Base-by-base conservation (phyloP, 1,140 invertebrate genomes). In the Drosophila takahashii region DNA sequence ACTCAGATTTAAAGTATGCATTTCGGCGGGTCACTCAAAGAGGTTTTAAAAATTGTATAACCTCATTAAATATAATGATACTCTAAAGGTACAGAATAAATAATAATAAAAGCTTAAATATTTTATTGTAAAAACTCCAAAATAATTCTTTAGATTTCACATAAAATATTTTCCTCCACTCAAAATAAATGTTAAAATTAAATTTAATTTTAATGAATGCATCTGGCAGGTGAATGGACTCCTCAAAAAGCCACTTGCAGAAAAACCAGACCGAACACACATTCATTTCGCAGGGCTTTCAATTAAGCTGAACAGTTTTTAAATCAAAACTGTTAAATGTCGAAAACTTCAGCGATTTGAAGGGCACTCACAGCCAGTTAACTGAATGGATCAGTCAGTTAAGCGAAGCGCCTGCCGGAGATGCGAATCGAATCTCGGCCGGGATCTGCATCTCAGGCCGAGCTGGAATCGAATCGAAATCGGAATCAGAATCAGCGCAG, bases 231-330 rank as follows among this genome's bases (percentile, higher is more conserved):
- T 72, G 22, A 65, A 41, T 32, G 36, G 9, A 8, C 59, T 41
- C 11, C 16, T 32, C 52, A 9, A 32, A 41, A 11, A 29, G 13
- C 52, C 53, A 41, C 16, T 41, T 41, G 9, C 0, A 4, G 13
- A 26, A 42, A 54, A 52, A 8, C 18, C 32, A 34, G 8, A 58
- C 72, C 15, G 11, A 57, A 58, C 29, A 50, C 39, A 29, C 42
- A 70, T 62, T 42, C 39, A 36, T 32, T 57, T 65, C 15, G 22
- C 45, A 34, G 18, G 36, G 29, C 37, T 34, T 64, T 64, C 78
- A 81, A 77, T 77, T 81, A 76, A 77, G 75, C 52, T 26, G 45
- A 64, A 77, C 57, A 70, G 57, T 77, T 62, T 77, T 58, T 64
- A 71, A 70, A 64, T 65, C 75, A 59, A 77, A 78, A 70, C 37